Conservation (phyloP, 53 echinoderm and acorn worm genomes). For the Astropecten irregularis region DNA sequence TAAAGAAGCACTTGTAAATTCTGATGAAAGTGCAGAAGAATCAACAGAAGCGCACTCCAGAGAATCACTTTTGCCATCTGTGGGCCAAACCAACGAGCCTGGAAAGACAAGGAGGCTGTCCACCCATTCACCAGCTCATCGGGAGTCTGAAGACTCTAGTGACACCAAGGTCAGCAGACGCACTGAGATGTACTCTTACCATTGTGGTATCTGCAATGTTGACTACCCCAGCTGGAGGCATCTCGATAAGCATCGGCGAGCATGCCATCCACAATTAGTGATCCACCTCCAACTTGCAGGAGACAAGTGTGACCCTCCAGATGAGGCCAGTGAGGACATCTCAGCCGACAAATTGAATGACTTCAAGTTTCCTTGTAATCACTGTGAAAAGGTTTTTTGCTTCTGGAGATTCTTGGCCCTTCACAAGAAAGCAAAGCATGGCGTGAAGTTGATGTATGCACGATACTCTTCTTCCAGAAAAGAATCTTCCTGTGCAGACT, state of each 20-base stretch:
- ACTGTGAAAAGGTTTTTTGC: slow-evolving; percentile 12
- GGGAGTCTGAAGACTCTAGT: not conserved
- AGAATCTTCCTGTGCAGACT: no score
- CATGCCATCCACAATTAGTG: not conserved
- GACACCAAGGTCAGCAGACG: slow-evolving; percentile 1
- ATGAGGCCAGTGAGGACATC: not conserved
- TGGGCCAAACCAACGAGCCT: not conserved
- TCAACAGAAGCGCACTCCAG: not conserved
- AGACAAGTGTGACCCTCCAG: not conserved
- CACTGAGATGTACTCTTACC: not conserved
- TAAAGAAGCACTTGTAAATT: not conserved
- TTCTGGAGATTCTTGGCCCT: slow-evolving; percentile 17
- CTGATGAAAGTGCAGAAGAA: not conserved
- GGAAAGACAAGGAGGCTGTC: not conserved
- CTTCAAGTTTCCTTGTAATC: slow-evolving; percentile 8
- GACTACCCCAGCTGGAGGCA: not conserved
- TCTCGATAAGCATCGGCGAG: not conserved
- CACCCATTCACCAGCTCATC: not conserved
- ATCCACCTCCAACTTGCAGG: not conserved
- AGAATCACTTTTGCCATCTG: not conserved
- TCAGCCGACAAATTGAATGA: not conserved
- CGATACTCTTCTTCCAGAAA: not conserved
- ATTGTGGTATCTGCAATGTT: slow-evolving; percentile 14
- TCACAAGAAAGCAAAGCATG: slow-evolving; percentile 36
- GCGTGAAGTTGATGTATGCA: not conserved